phyloP scores from a whole-genome alignment of 2,113 vertebrate genomes.

The Gallinago undulata region DNA sequence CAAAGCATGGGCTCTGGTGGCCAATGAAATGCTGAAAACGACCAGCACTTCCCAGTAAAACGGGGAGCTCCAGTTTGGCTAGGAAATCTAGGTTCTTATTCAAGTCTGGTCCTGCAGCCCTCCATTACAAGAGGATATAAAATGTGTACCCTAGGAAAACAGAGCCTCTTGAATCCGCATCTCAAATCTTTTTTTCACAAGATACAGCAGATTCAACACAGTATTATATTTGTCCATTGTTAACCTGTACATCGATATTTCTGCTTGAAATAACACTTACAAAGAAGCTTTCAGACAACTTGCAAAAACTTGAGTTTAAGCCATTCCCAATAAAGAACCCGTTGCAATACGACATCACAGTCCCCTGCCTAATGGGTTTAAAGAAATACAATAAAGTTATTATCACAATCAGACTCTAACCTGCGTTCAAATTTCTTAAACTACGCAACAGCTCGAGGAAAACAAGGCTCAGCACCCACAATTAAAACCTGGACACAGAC shows the following conservation, averaged over 20 bases:
- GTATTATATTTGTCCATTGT: no score
- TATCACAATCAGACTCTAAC: neutral
- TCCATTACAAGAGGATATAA: neutral
- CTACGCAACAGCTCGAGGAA: neutral
- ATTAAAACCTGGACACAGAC: neutral
- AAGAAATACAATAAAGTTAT: neutral
- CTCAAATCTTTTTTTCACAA: neutral
- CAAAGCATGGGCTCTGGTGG: neutral
- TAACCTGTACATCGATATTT: neutral
- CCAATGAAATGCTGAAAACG: neutral
- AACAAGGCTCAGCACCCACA: neutral
- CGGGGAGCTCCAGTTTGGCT: neutral
- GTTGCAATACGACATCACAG: neutral
- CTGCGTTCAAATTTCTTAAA: neutral
- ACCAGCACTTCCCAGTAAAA: neutral
- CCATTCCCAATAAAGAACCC: neutral
- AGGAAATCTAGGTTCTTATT: neutral
- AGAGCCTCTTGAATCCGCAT: neutral
- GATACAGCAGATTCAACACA: fast-evolving
- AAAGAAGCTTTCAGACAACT: neutral
- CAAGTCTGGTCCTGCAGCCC: neutral
- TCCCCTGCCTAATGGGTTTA: neutral
- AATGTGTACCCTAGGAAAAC: fast-evolving
- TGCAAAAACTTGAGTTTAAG: neutral
- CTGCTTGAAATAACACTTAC: neutral